Evolutionary conservation across 2,113 vertebrate species (phyloP).

Genomic region (Lynx canadensis): DNA sequence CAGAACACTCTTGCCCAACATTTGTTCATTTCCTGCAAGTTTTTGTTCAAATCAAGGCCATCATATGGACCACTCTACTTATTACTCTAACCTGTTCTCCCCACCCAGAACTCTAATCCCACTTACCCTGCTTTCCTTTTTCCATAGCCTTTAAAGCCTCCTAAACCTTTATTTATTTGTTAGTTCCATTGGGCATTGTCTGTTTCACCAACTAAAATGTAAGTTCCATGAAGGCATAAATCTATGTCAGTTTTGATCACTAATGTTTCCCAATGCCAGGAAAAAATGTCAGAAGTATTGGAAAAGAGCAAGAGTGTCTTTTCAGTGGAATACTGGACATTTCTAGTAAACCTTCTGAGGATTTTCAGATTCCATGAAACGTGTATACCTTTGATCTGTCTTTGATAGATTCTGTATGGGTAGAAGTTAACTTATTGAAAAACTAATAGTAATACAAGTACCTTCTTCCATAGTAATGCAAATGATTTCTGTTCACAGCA

Average conservation of each 20-base stretch:
- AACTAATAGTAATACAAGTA: background rate
- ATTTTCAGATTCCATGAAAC: background rate
- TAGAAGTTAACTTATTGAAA: background rate
- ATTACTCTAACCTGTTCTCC: background rate
- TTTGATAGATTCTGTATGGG: background rate
- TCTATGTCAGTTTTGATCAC: conserved; percentile 1
- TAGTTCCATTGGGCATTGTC: background rate
- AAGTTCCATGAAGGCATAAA: background rate
- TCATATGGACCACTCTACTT: background rate
- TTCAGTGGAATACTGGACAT: background rate
- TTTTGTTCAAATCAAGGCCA: background rate
- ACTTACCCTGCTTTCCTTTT: background rate
- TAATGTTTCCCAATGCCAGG: background rate
- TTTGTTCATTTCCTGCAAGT: background rate
- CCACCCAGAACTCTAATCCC: background rate
- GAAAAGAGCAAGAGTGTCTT: background rate
- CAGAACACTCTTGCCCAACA: background rate
- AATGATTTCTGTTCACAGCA: background rate
- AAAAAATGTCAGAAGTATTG: background rate
- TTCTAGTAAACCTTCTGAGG: background rate
- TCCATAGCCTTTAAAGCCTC: background rate
- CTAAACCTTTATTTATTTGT: background rate
- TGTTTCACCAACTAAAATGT: background rate
- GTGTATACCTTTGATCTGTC: background rate
- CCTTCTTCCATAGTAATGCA: background rate